Evolutionary conservation across 2,888 invertebrate species (phyloP).

Genomic region (Tiphia femorata): DNA sequence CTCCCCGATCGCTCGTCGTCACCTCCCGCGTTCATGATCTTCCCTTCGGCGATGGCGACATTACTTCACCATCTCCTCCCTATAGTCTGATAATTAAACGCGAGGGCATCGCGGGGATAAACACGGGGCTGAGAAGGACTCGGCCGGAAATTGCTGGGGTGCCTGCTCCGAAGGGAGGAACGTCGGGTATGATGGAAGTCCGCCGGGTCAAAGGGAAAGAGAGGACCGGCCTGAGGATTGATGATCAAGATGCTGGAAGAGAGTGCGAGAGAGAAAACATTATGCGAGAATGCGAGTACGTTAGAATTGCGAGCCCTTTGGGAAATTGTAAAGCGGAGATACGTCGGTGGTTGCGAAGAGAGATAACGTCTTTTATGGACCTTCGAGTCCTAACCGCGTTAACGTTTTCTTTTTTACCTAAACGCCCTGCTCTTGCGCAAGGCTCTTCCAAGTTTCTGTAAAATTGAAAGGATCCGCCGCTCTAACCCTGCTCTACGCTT

Average conservation of each 20-base stretch:
- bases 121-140: conserved; percentile 15
- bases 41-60: conserved; percentile 7
- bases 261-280: conserved; percentile 5
- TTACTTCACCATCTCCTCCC: conserved; percentile 14
- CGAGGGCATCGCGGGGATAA: conserved; percentile 20
- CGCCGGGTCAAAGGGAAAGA: conserved; percentile 7
- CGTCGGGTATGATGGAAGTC: conserved; percentile 6
- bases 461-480: not conserved
- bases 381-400: conserved; percentile 39
- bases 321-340: conserved; percentile 49
- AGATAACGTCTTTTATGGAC: conserved; percentile 54
- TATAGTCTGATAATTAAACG: conserved; percentile 35
- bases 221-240: not conserved
- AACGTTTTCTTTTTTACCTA: conserved; percentile 40
- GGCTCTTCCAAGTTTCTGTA: not conserved
- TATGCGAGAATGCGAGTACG: conserved; percentile 22
- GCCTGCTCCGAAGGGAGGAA: conserved; percentile 15
- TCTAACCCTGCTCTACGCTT: not conserved
- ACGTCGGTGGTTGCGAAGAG: conserved; percentile 43
- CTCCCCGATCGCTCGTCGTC: not conserved
- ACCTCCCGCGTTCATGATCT: not conserved
- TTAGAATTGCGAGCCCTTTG: conserved; percentile 40
- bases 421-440: not conserved
- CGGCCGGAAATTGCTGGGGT: conserved; percentile 22
- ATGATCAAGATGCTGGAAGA: conserved; percentile 6